Base-by-base conservation (phyloP, 92 coral and sea anemone species). In the Porites rus region DNA sequence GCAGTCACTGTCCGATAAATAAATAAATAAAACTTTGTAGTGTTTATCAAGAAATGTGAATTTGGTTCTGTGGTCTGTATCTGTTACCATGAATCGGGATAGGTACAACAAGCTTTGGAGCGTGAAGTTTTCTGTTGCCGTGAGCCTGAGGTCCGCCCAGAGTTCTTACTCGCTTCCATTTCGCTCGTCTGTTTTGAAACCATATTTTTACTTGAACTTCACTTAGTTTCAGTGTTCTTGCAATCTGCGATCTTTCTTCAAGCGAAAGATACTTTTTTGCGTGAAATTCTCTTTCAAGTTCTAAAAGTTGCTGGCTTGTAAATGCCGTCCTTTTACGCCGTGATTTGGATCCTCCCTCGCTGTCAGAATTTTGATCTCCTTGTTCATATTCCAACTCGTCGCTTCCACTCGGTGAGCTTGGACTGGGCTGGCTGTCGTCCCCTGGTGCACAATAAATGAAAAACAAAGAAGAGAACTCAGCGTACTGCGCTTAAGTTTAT, bases 101-200 rank as follows among this genome's bases (percentile, higher is more conserved):
- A 17, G 99, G 99, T 54, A 97, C 98, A 65, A 97, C 99, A 72
- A 97, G 93, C 78, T 91, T 95, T 9, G 98, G 98, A 79, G 85
- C 64, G 69, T 89, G 92, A 67, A 92, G 75, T 87, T 95, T 95
- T 50, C 96, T 90, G 85, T 88, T 91, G 50, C 96, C 98, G 89
- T 95, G 95, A 18, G 91, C 92, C 71, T 86, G 85, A 61, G 87
- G 88, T 51, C 98, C 96, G 3, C 97, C 97, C 19, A 94, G 79
- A 5, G 99, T 88, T 16, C 99, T 92, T 20, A 97, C 98, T n/a
- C 99, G 94, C 65, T 97, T 97, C 99, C 99, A 97, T 75, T 97
- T 97, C n/a, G 99, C 99, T 12, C 99, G 93, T 59, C 99, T 93
- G 75, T 97, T 97, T 90, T 97, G 99, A 83, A 97, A 97, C 99